These are phyloP conservation scores for Mormyrus lacerda DNA, from an alignment of 2,113 vertebrate genomes.

Conservation along the genomic window DNA sequence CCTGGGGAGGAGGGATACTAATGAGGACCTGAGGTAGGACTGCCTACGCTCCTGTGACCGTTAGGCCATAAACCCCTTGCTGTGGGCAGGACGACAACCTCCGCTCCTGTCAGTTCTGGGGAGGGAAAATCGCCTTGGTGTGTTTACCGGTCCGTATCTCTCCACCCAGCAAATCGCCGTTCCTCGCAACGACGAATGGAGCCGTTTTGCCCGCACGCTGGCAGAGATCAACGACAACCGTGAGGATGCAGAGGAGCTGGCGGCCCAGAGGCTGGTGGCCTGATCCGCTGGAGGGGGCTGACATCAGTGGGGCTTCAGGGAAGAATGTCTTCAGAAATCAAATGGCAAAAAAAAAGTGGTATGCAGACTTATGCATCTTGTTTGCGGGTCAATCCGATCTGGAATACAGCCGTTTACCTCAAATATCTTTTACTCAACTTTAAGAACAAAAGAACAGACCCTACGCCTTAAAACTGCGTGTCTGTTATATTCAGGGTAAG, in stretches of 20 bases:
- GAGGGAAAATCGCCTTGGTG: neutral
- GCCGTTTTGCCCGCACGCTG: conserved; percentile 86
- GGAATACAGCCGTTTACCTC: conserved; percentile 22
- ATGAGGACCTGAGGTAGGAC: conserved; percentile 2
- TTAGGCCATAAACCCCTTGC: neutral
- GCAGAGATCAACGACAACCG: conserved; percentile 94
- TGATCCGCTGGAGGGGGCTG: conserved; percentile 46
- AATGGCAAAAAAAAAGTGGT: conserved; percentile 5
- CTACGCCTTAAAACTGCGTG: conserved; percentile 54
- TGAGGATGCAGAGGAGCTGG: conserved; percentile 90
- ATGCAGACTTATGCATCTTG: neutral
- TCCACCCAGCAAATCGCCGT: conserved; percentile 80
- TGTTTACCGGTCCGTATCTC: neutral
- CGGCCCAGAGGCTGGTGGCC: conserved; percentile 73
- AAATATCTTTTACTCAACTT: no score
- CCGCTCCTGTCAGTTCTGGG: neutral
- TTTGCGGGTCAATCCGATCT: neutral
- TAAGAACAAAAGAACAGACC: conserved; percentile 26
- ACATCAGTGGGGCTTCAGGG: neutral
- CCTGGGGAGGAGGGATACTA: neutral
- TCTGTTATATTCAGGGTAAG: conserved; percentile 4
- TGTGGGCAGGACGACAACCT: neutral
- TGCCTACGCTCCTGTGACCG: neutral
- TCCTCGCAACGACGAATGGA: conserved; percentile 93
- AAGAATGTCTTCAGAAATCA: neutral